phyloP scores from a whole-genome alignment of 2,888 invertebrate species.

The Lissonota sp. region DNA sequence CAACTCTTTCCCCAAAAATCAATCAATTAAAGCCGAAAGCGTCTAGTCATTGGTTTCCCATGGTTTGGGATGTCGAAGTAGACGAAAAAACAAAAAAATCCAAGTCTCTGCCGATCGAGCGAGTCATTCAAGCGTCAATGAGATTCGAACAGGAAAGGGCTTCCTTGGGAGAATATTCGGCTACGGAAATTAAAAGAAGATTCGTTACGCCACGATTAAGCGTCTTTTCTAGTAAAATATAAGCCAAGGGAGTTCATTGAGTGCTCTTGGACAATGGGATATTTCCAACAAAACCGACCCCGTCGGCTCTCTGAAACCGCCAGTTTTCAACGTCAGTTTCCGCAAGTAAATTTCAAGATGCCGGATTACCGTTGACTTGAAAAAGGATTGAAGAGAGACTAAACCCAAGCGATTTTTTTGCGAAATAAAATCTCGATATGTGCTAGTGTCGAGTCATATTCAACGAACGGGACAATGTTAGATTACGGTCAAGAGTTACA shows the following conservation, averaged over 20 bases:
- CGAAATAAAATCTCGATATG: not conserved
- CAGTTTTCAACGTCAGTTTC: not conserved
- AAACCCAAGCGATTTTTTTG: not conserved
- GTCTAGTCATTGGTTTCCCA: conserved; percentile 74
- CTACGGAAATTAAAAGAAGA: not conserved
- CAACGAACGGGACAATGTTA: conserved; percentile 15
- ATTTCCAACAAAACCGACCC: conserved; percentile 56
- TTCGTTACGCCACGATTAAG: conserved; percentile 50
- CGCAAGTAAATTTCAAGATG: conserved; percentile 48
- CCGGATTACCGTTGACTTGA: conserved; percentile 34
- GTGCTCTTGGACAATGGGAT: conserved; percentile 62
- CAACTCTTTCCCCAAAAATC: conserved; percentile 74
- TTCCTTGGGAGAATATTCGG: conserved; percentile 4
- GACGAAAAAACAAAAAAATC: conserved; percentile 5
- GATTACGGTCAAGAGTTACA: conserved; percentile 16
- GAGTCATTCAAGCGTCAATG: conserved; percentile 57
- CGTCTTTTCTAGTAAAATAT: conserved; percentile 1
- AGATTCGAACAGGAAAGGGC: conserved; percentile 32
- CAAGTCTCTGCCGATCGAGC: conserved; percentile 43
- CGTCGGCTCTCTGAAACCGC: conserved; percentile 1
- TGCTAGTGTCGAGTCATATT: not conserved
- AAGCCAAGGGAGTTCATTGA: conserved; percentile 56
- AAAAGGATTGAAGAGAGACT: not conserved
- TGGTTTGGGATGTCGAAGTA: conserved; percentile 42
- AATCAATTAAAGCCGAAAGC: conserved; percentile 81